Conservation (phyloP, 2,797 vertebrate genomes). For the Malurus splendens region DNA sequence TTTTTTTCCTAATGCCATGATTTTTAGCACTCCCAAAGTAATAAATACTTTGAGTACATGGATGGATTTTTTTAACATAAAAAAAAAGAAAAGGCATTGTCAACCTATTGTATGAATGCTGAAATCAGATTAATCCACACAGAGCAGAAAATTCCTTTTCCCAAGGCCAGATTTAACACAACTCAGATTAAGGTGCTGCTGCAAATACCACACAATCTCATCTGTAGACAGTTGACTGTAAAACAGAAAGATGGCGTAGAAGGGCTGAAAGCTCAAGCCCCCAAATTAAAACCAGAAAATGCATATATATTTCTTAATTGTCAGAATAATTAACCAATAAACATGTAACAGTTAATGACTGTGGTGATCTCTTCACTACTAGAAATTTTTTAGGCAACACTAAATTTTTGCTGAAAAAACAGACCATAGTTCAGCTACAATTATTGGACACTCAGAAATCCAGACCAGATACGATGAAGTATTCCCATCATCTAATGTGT, state of each 20-base stretch:
- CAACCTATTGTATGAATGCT: neutral
- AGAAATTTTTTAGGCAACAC: neutral
- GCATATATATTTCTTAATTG: neutral
- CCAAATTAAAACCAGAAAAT: neutral
- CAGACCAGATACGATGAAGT: neutral
- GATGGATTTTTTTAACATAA: neutral
- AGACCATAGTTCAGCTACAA: neutral
- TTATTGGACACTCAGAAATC: neutral
- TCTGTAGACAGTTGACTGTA: neutral
- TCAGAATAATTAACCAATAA: neutral
- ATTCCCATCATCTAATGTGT: neutral
- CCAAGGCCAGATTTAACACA: neutral
- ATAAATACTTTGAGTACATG: neutral
- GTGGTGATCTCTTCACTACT: neutral
- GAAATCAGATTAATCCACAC: neutral
- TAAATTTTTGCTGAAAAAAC: neutral
- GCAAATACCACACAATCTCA: neutral
- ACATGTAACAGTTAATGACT: accelerated
- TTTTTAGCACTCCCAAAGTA: neutral
- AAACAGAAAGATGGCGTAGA: neutral
- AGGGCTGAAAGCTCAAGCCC: neutral
- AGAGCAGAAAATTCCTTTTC: neutral
- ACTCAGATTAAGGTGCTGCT: neutral
- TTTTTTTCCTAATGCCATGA: neutral
- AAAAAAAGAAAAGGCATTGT: neutral